Conservation (phyloP, 30 jellyfish, hydroid and myxozoan species). For the Turritopsis rubra region DNA sequence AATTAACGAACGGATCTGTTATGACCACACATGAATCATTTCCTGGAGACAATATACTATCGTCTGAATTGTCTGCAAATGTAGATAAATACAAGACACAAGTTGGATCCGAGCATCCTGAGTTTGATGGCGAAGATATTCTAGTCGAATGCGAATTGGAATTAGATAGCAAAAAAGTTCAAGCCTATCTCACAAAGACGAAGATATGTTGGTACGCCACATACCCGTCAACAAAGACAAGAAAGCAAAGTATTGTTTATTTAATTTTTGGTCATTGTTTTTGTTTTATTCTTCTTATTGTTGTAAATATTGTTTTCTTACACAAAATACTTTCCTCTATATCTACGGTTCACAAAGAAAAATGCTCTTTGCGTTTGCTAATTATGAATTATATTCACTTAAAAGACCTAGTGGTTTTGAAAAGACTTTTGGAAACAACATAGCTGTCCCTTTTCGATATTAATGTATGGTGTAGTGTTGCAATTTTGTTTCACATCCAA, state of each 20-base stretch:
- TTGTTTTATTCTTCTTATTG: neutral
- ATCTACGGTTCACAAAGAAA: no score
- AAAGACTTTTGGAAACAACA: no score
- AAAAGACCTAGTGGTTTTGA: no score
- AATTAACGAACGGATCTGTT: neutral
- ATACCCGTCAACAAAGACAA: neutral
- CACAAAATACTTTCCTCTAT: no score
- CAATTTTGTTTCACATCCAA: no score
- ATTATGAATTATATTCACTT: no score
- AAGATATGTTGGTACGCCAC: constrained; percentile 20
- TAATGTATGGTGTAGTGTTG: no score
- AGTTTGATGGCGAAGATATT: neutral
- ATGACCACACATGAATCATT: neutral
- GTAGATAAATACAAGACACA: neutral
- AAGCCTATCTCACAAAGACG: constrained; percentile 5
- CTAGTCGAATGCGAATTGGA: constrained; percentile 4
- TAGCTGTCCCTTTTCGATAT: no score
- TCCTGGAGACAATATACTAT: neutral
- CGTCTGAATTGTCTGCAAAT: neutral
- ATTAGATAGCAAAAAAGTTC: constrained; percentile 6
- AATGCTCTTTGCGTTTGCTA: no score
- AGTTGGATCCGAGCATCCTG: constrained; percentile 13
- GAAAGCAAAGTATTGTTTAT: constrained; percentile 17
- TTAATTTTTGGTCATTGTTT: neutral
- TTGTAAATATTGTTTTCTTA: no score